Evolutionary conservation across 2,888 invertebrate species (phyloP).

Genomic region (Parasteatoda lunata): DNA sequence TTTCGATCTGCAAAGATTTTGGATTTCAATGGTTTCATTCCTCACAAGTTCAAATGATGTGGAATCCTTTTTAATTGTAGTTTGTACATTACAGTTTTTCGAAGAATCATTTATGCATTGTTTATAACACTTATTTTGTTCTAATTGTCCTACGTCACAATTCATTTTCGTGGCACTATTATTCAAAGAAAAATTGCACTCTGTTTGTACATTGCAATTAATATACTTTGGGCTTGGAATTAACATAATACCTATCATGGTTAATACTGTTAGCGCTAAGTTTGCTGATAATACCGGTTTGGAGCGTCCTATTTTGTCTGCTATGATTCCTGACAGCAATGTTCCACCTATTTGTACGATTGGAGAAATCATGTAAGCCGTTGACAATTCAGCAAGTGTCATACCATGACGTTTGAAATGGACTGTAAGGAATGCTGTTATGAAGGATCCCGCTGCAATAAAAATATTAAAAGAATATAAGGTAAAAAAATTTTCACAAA

Average conservation of each 20-base stretch:
- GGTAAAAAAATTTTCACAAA: too few species aligned
- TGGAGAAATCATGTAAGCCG: neutral
- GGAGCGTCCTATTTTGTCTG: neutral
- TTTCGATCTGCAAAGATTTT: too few species aligned
- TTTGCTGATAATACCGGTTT: neutral
- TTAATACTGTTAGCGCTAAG: neutral
- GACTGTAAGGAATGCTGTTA: neutral
- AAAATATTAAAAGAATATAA: neutral
- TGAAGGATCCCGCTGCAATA: conserved; percentile 1
- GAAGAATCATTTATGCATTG: too few species aligned
- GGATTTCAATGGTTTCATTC: too few species aligned
- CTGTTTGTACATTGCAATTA: too few species aligned
- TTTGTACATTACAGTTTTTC: too few species aligned
- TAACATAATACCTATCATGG: neutral
- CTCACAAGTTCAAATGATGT: too few species aligned
- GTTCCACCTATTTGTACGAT: neutral
- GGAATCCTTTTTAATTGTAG: too few species aligned
- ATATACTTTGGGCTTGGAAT: neutral
- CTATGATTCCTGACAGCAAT: neutral
- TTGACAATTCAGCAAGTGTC: neutral
- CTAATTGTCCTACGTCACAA: too few species aligned
- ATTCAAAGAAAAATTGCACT: too few species aligned
- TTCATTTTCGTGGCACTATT: too few species aligned
- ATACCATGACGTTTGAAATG: neutral
- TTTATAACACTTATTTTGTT: too few species aligned